Base-by-base conservation (phyloP, 23 tunicate species). In the Ciona savignyi region DNA sequence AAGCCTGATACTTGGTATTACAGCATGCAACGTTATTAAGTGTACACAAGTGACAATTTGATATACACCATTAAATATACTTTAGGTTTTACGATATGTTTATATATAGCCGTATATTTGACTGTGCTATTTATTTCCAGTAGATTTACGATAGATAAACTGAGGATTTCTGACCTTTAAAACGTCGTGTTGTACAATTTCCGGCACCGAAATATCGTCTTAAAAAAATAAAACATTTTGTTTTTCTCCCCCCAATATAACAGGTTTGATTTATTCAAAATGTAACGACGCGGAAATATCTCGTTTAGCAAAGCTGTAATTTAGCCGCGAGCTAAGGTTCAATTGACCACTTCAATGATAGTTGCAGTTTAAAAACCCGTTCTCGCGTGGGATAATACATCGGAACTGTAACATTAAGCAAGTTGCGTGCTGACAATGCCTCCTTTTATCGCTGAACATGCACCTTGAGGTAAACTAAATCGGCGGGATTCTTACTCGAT, bases 381-480 rank as follows among this genome's bases (percentile, higher is more conserved):
- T 42, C 9, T 15, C 11, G 15, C 56, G 56, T 42, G 56, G 56
- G 56, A 42, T 15, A 42, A 42, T 42, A 6, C 15, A 42, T 42
- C 56, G 56, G 15, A 42, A 9, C 56, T 42, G 56, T 42, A 42
- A 42, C 56, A 6, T 42, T 42, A 42, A 42, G 56, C 56, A 42
- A 42, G 56, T 42, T 42, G 56, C 56, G 56, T 42, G 56, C 56
- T 42, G 56, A 42, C 56, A 42, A 42, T 42, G 56, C 56, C 15
- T 9, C 15, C 56, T 42, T 42, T 42, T 9, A 42, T 42, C n/a
- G n/a, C n/a, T n/a, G n/a, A n/a, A n/a, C n/a, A n/a, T n/a, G n/a
- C n/a, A n/a, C n/a, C n/a, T n/a, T n/a, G n/a, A n/a, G n/a, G n/a
- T n/a, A n/a, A n/a, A n/a, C n/a, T n/a, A n/a, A n/a, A n/a, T n/a